Percentiles rank a stretch among this genome's conserved stretches.
Conservation (phyloP, 1,140 invertebrate species). For the Pseudomyrmex pallidus region DNA sequence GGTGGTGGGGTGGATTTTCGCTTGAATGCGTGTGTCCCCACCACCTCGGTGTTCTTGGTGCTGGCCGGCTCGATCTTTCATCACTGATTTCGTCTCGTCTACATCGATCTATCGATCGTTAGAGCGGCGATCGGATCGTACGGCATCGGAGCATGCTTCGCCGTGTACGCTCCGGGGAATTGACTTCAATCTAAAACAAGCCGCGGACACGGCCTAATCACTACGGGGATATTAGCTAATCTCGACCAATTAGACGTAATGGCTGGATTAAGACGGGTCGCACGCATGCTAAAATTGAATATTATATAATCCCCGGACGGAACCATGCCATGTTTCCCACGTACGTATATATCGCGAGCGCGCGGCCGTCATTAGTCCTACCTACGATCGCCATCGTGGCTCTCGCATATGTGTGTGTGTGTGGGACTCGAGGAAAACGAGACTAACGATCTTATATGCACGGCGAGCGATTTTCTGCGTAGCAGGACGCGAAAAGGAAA, state of each 20-base stretch:
- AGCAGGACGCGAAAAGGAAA: conserved; percentile 26
- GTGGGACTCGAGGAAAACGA: conserved; percentile 63
- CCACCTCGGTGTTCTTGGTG: too few species aligned
- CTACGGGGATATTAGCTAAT: conserved; percentile 79
- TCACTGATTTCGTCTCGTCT: conserved; percentile 11
- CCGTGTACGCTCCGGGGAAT: conserved; percentile 67
- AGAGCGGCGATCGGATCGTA: conserved; percentile 15
- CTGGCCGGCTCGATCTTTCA: too few species aligned
- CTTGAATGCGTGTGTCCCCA: too few species aligned
- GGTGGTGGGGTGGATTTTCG: too few species aligned
- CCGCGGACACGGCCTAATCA: conserved; percentile 74
- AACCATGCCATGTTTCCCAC: conserved; percentile 67
- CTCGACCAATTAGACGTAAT: conserved; percentile 78
- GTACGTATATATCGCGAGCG: conserved; percentile 60
- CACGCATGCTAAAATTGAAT: conserved; percentile 77
- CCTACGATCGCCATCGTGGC: conserved; percentile 46
- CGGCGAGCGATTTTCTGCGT: conserved; percentile 52
- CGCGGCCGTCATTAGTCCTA: conserved; percentile 56
- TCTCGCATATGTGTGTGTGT: not conserved
- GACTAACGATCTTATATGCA: conserved; percentile 45
- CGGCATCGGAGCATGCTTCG: conserved; percentile 28
- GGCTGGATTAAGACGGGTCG: conserved; percentile 76
- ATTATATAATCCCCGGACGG: conserved; percentile 74
- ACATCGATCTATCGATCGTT: conserved; percentile 59
- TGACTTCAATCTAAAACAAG: conserved; percentile 74